Evolutionary conservation across 2,113 vertebrate species (phyloP).

Genomic region (Ictalurus punctatus): DNA sequence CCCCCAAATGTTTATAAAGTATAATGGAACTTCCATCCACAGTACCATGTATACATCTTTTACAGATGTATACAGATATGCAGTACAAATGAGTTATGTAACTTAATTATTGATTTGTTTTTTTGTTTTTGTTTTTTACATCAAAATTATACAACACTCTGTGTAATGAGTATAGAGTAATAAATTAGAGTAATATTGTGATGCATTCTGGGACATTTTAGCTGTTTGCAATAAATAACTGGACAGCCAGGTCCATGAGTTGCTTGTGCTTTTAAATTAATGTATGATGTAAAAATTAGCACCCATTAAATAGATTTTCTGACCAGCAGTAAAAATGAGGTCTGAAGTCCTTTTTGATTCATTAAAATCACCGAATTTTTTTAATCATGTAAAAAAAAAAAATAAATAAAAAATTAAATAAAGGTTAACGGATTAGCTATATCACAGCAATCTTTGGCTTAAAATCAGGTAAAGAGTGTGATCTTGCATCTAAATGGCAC

Average conservation of each 20-base stretch:
- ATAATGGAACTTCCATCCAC: neutral
- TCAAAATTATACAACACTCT: neutral
- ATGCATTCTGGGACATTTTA: neutral
- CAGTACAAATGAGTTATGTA: neutral
- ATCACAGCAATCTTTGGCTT: neutral
- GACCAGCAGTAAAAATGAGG: neutral
- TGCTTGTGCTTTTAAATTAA: neutral
- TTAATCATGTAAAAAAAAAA: neutral
- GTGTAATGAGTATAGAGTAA: neutral
- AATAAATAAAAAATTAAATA: too few species aligned
- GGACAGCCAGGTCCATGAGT: neutral
- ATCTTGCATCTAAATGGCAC: constrained; percentile 3
- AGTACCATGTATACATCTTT: neutral
- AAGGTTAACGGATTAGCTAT: neutral
- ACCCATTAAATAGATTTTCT: neutral
- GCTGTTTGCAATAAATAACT: neutral
- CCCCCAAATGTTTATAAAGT: neutral
- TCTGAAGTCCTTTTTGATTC: neutral
- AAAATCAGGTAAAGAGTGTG: neutral
- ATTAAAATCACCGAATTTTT: neutral
- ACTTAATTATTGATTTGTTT: neutral
- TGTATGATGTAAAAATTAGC: neutral
- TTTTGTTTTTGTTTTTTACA: too few species aligned
- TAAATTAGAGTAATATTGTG: neutral
- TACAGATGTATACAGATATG: neutral